A percentile compares a stretch with the other conserved stretches of the same genome.
Conservation (phyloP, 2,888 invertebrate genomes). For the Portevinia maculata region DNA sequence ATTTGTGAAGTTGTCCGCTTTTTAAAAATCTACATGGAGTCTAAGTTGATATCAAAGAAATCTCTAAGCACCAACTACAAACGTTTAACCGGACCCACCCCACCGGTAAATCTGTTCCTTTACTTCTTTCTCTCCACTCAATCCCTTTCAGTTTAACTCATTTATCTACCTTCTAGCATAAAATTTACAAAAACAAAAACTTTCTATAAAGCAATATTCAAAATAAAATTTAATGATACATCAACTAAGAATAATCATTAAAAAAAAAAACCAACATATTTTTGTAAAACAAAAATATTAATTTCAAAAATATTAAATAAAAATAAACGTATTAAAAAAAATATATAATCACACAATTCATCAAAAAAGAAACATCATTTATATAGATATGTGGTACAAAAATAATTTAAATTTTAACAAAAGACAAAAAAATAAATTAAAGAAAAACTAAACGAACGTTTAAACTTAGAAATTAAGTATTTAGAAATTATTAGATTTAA, state of each 20-base stretch:
- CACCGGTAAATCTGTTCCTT: too few species aligned
- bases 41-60: too few species aligned
- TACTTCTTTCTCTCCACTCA: background rate
- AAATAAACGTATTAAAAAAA: constrained; percentile 26
- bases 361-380: constrained; percentile 72
- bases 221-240: constrained; percentile 46
- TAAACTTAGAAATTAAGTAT: constrained; percentile 36
- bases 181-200: constrained; percentile 39
- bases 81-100: too few species aligned
- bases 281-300: constrained; percentile 75
- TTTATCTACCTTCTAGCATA: background rate
- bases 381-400: constrained; percentile 72
- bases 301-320: constrained; percentile 44
- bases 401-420: constrained; percentile 69
- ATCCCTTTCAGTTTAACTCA: background rate
- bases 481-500: constrained; percentile 68
- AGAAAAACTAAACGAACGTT: constrained; percentile 31
- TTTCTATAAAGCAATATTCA: constrained; percentile 67
- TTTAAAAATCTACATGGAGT: too few species aligned
- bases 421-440: constrained; percentile 74
- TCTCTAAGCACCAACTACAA: too few species aligned
- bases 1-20: too few species aligned
- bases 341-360: constrained; percentile 67
- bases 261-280: constrained; percentile 65
- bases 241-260: constrained; percentile 47